These are phyloP conservation scores for Tupiocoris notatus DNA, from an alignment of 2,888 invertebrate genomes.

Conservation along the genomic window DNA sequence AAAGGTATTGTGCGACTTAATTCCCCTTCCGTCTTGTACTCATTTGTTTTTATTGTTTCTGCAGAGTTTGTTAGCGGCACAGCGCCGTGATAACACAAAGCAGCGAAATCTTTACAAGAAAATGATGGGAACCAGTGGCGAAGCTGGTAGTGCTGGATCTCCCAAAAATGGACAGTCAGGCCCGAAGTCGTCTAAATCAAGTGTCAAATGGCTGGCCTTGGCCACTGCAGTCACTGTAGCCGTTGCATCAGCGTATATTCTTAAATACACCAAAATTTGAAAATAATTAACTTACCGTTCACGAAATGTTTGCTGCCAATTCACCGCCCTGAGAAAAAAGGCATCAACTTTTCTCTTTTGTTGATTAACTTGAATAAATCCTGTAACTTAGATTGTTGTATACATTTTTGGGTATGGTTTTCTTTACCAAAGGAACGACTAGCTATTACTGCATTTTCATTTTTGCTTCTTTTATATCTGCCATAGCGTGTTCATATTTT, in stretches of 20 bases:
- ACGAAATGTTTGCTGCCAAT: neutral
- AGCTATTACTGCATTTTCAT: too few relatives aligned
- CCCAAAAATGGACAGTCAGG: conserved; percentile 33
- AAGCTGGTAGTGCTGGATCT: neutral
- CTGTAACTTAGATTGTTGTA: neutral
- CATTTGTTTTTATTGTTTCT: neutral
- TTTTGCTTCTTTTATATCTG: too few relatives aligned
- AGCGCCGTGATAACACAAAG: conserved; percentile 60
- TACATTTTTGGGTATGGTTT: neutral
- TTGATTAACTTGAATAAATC: neutral
- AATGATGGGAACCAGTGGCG: conserved; percentile 59
- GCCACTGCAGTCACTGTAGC: conserved; percentile 68
- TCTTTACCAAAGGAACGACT: neutral
- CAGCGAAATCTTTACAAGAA: conserved; percentile 68
- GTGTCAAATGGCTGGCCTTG: conserved; percentile 63
- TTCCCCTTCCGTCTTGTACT: neutral
- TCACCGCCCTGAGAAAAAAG: too few relatives aligned
- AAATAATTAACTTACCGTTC: neutral
- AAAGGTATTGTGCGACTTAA: neutral
- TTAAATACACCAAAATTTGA: conserved; percentile 29
- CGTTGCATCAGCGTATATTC: conserved; percentile 72
- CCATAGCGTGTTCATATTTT: too few relatives aligned
- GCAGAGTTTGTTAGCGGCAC: conserved; percentile 57
- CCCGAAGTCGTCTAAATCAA: conserved; percentile 5
- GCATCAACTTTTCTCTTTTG: neutral